Percentiles rank a stretch among this genome's conserved stretches.
These are phyloP conservation scores for Sebastes vulpes DNA, from an alignment of 2,797 vertebrate genomes.

Conservation along the genomic window DNA sequence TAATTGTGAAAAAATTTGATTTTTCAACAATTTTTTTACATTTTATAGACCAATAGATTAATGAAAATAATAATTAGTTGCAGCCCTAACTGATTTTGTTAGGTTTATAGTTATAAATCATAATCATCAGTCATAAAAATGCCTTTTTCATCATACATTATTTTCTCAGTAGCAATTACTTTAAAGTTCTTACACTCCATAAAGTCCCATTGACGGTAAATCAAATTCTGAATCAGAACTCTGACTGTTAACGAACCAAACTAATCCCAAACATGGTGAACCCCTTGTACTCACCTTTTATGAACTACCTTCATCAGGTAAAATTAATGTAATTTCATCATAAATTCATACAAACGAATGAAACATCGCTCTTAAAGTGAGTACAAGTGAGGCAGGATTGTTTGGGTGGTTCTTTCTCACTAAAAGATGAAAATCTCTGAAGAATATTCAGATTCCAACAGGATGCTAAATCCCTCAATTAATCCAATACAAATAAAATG, in stretches of 20 bases:
- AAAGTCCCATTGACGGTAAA: neutral
- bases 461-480: neutral
- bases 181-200: neutral
- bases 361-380: neutral
- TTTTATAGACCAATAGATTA: neutral
- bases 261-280: neutral
- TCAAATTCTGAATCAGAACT: neutral
- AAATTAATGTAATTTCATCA: neutral
- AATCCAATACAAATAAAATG: conserved; percentile 4
- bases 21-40: neutral
- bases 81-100: neutral
- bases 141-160: neutral
- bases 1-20: neutral
- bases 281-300: neutral
- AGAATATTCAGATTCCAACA: neutral
- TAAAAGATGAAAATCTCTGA: neutral
- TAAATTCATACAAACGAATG: neutral
- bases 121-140: neutral
- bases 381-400: neutral
- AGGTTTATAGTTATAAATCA: neutral
- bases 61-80: neutral
- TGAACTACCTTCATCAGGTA: neutral
- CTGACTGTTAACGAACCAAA: neutral
- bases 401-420: neutral
- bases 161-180: neutral